These are phyloP conservation scores for Euura saliciscinereae DNA, from an alignment of 1,140 invertebrate genomes.

Conservation along the genomic window DNA sequence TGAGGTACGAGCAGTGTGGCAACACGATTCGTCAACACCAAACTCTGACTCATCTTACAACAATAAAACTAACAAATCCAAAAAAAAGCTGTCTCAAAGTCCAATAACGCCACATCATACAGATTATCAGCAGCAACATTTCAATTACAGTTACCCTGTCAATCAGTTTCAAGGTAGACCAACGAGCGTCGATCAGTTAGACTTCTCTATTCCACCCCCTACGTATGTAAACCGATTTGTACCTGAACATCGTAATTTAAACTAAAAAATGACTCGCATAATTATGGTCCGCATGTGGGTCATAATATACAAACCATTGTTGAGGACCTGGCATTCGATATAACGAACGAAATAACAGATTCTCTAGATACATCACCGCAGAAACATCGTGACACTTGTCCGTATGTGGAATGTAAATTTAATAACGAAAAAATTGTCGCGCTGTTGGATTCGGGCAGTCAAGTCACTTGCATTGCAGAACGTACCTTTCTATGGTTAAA, in stretches of 20 bases:
- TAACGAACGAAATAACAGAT: not conserved
- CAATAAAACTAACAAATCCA: too few species aligned
- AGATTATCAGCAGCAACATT: too few species aligned
- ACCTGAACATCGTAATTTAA: not conserved
- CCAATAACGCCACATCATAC: too few species aligned
- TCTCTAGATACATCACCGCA: not conserved
- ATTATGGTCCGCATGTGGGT: not conserved
- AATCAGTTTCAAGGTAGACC: not conserved
- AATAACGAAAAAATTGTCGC: not conserved
- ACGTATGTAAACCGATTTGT: not conserved
- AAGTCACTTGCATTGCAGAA: not conserved
- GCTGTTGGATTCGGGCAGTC: not conserved
- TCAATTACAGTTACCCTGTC: not conserved
- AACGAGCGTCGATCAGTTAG: not conserved
- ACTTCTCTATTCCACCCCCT: not conserved
- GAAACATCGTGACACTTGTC: not conserved
- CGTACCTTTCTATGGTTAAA: not conserved
- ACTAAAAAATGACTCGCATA: not conserved
- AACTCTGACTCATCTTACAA: too few species aligned
- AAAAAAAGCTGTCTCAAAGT: too few species aligned
- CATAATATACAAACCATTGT: not conserved
- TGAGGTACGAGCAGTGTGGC: too few species aligned
- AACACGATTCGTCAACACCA: too few species aligned
- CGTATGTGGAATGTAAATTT: not conserved
- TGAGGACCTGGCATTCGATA: not conserved